Evolutionary conservation across 1,140 invertebrate genomes (phyloP), one percentile per base, ranked within the genome.

Genomic region (Penaeus indicus): DNA sequence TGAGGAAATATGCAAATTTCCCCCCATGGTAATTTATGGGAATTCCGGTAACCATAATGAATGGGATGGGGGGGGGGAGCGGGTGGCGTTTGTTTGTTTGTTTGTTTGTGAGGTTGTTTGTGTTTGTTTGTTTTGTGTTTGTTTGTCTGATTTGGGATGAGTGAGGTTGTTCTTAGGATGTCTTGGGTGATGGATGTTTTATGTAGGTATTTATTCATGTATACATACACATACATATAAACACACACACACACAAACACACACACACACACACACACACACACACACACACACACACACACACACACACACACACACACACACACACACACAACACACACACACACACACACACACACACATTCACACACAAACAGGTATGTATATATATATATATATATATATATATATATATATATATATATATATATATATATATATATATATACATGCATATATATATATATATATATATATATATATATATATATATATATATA

Each of bases 121-220:
- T 78, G 75, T 78, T 32, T 78, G 75, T 78, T 32, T 78, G 75
- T 78, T 32, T 78, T 78, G 75, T 38, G 32, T 21, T n/a, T n/a
- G n/a, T n/a, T n/a, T n/a, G n/a, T n/a, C n/a, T n/a, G n/a, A n/a
- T n/a, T n/a, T n/a, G n/a, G n/a, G n/a, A n/a, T n/a, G n/a, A n/a
- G n/a, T n/a, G n/a, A n/a, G n/a, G 19, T 19, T 77, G 18, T 27
- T 77, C 75, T 19, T 77, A 16, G 19, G 75, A 32, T 77, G 19
- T 27, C 27, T 13, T 77, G 27, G 18, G 13, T 77, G 75, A 80
- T 80, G 18, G 11, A 80, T 80, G 78, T 80, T 3, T 21, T 22
- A 3, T 42, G 54, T 80, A 42, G 38, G 25, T 81, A 54, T 81
- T 0, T 60, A 81, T 81, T 21, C 60, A 81, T 16, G 16, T 47